Percentiles rank a stretch among this genome's conserved stretches.
These are phyloP conservation scores for Zosterops japonicus DNA, from an alignment of 2,113 vertebrate species.

Conservation along the genomic window DNA sequence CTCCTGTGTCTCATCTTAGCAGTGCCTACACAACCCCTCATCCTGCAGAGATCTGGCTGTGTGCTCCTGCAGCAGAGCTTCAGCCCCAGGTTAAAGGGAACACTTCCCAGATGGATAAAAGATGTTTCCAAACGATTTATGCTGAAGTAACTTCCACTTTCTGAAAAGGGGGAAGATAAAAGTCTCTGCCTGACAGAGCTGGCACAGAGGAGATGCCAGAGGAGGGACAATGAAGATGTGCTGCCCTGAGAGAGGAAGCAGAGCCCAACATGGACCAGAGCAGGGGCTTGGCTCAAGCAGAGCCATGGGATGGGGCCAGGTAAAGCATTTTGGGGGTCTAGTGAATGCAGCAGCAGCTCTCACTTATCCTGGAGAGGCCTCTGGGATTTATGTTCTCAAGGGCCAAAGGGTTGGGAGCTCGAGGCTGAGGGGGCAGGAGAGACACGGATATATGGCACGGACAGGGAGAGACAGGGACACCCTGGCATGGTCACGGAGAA, in stretches of 20 bases:
- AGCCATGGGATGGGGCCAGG: neutral
- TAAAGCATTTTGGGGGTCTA: neutral
- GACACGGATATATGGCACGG: fast-evolving
- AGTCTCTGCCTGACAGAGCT: neutral
- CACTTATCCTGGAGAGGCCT: neutral
- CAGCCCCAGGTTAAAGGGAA: neutral
- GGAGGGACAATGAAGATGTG: neutral
- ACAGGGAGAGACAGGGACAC: neutral
- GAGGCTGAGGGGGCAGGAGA: neutral
- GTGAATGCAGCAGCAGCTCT: neutral
- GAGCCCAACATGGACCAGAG: neutral
- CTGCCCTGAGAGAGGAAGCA: neutral
- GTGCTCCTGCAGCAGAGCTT: neutral
- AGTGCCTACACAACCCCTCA: neutral
- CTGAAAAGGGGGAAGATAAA: neutral
- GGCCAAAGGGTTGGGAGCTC: neutral
- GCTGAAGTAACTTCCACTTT: neutral
- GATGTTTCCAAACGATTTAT: neutral
- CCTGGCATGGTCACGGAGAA: fast-evolving
- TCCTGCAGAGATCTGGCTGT: neutral
- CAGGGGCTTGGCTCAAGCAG: neutral
- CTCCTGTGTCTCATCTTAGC: neutral
- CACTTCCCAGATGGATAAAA: neutral
- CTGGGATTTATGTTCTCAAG: neutral
- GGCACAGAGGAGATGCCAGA: neutral